These are phyloP conservation scores for Sialis fuliginosa DNA, from an alignment of 2,888 invertebrate species.

Conservation along the genomic window DNA sequence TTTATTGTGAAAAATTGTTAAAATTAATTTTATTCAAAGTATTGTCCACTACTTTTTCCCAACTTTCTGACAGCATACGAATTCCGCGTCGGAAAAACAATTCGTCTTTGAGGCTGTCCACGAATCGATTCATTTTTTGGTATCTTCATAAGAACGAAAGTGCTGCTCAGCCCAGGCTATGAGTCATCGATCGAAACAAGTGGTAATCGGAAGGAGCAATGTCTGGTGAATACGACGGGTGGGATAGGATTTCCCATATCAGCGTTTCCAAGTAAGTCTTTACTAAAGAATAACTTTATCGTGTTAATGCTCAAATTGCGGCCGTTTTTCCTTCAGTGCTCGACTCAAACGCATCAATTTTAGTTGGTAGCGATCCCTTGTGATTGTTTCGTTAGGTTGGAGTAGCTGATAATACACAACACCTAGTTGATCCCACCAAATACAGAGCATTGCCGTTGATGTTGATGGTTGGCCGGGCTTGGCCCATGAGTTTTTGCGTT, in stretches of 20 bases:
- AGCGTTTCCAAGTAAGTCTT: neutral
- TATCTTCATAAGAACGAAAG: constrained; percentile 10
- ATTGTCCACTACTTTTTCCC: constrained; percentile 8
- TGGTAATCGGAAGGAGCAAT: too few species aligned
- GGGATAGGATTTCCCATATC: too few species aligned
- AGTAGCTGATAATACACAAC: too few species aligned
- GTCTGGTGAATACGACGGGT: too few species aligned
- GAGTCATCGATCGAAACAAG: too few species aligned
- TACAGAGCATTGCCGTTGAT: constrained; percentile 11
- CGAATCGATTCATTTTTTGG: constrained; percentile 9
- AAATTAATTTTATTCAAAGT: too few species aligned
- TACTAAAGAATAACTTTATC: neutral
- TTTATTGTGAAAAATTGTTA: too few species aligned
- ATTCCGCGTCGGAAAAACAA: constrained; percentile 6
- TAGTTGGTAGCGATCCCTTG: constrained; percentile 8
- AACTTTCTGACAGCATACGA: too few species aligned
- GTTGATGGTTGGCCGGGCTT: constrained; percentile 11
- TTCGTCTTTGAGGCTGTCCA: constrained; percentile 9
- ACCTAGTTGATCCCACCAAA: too few species aligned
- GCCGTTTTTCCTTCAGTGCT: constrained; percentile 9
- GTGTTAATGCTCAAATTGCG: constrained; percentile 7
- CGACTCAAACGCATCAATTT: constrained; percentile 9
- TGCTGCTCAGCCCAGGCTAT: constrained; percentile 6
- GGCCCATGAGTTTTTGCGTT: constrained; percentile 13
- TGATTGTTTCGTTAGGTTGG: too few species aligned